Base-by-base conservation (phyloP, 2,888 invertebrate genomes). In the Diaperis boleti region DNA sequence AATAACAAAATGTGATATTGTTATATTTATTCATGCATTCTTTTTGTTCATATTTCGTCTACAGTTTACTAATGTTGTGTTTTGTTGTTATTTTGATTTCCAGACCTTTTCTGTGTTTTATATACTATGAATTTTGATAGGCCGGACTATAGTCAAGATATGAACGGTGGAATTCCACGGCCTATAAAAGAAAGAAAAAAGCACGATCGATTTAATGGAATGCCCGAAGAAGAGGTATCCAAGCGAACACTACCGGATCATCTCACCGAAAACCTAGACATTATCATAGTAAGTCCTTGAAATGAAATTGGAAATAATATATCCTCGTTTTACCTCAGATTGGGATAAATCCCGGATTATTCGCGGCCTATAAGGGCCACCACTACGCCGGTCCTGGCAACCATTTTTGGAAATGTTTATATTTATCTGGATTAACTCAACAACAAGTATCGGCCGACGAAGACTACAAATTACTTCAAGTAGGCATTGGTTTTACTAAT, bases 311-410 rank as follows among this genome's bases (percentile, higher is more conserved):
- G 41, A 20, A 20, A 20, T 20, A 5, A 26, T 8, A 29, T n/a
- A n/a, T n/a, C n/a, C n/a, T n/a, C n/a, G n/a, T n/a, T n/a, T n/a
- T n/a, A n/a, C n/a, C n/a, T 83, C 85, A 98, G 97, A 94, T 98
- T 84, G 98, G 98, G 71, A 97, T 98, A 75, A 98, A 98, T 86
- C 98, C 98, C 7, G 97, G 98, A 1, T 85, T 97, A 76, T 96
- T 95, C 84, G 97, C 98, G 70, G 98, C 98, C 68, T 96, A 95
- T 84, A 96, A 96, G 82, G 97, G 97, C 1, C 98, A 98, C 83
- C 97, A 98, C 83, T 98, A 98, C 85, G 97, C 98, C 54, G 98
- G 98, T 50, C 97, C 97, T 41, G 98, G 98, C 41, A 98, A 98
- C 85, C 98, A 98, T 85, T 98, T 98, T 85, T 98, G 98, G 98